Evolutionary conservation across 2,888 invertebrate species (phyloP).

Genomic region (Neocrepidodera transversa): DNA sequence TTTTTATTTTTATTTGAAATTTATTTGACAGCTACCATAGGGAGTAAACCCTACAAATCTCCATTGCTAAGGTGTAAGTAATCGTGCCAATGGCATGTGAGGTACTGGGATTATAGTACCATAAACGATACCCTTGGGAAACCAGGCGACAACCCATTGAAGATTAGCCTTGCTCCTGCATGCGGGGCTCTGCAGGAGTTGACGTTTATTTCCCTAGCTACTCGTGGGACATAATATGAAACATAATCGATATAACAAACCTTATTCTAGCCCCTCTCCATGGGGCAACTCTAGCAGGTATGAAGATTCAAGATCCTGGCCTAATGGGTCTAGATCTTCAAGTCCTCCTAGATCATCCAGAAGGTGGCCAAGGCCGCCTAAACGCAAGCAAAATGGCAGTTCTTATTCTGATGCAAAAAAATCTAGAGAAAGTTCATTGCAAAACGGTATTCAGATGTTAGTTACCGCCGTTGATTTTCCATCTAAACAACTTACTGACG

Average conservation of each 20-base stretch:
- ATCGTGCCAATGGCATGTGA: slow-evolving; percentile 30
- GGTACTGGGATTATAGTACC: slow-evolving; percentile 29
- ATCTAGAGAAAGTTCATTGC: slow-evolving; percentile 2
- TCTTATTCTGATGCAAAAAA: slow-evolving; percentile 9
- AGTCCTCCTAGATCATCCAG: slow-evolving; percentile 20
- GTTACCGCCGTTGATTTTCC: slow-evolving; percentile 23
- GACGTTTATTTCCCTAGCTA: slow-evolving; percentile 32
- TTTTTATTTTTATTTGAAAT: too few species aligned
- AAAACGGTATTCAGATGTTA: slow-evolving; percentile 23
- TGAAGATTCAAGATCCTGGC: slow-evolving; percentile 16
- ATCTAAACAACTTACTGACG: slow-evolving; percentile 11
- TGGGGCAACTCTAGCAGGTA: slow-evolving; percentile 14
- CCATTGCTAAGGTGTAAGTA: slow-evolving; percentile 31
- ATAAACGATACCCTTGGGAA: slow-evolving; percentile 34
- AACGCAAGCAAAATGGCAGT: slow-evolving; percentile 20
- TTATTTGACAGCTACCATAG: slow-evolving; percentile 7
- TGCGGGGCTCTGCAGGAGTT: slow-evolving; percentile 33
- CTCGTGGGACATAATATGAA: slow-evolving; percentile 33
- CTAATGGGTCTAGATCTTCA: slow-evolving; percentile 13
- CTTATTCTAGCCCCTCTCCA: slow-evolving; percentile 8
- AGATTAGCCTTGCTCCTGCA: slow-evolving; percentile 26
- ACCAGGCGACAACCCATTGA: slow-evolving; percentile 28
- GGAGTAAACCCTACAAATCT: too few species aligned
- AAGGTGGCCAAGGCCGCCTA: slow-evolving; percentile 13
- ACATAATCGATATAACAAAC: slow-evolving; percentile 28